Percentiles rank a stretch among this genome's conserved stretches.
Conservation (phyloP, 2,113 vertebrate genomes). For the Acanthochromis polyacanthus region DNA sequence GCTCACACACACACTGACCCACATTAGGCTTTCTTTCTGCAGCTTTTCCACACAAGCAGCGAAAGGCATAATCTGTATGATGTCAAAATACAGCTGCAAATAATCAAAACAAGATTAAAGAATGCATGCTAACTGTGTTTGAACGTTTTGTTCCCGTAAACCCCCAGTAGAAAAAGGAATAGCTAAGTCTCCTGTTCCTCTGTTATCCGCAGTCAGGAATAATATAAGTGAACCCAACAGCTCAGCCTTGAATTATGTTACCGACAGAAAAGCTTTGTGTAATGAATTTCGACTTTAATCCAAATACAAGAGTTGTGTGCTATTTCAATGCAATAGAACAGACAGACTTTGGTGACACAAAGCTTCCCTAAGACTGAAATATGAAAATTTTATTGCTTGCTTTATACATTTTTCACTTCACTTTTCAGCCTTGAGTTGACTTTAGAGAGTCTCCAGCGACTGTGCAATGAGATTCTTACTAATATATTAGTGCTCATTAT, state of each 20-base stretch:
- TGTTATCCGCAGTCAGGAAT: not conserved
- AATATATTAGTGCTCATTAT: slow-evolving; percentile 22
- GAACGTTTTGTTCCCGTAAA: not conserved
- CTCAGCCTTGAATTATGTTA: not conserved
- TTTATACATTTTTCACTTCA: not conserved
- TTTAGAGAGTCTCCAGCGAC: not conserved
- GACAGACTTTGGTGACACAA: not conserved
- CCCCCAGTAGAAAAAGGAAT: not conserved
- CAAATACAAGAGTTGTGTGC: not conserved
- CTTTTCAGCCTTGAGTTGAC: not conserved
- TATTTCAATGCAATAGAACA: not conserved
- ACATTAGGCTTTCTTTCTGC: slow-evolving; percentile 10
- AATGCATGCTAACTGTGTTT: not conserved
- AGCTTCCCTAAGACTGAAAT: not conserved
- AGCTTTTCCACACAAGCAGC: not conserved
- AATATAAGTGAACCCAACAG: not conserved
- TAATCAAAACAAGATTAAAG: slow-evolving; percentile 5
- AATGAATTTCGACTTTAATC: slow-evolving; percentile 15
- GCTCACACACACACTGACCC: slow-evolving; percentile 18
- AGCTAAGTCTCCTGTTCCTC: not conserved
- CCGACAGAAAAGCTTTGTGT: not conserved
- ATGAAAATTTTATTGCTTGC: not conserved
- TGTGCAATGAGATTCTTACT: not conserved
- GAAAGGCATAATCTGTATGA: not conserved
- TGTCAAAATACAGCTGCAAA: slow-evolving; percentile 4